Percentiles rank a stretch among this genome's conserved stretches.
These are phyloP conservation scores for Tanypteryx hageni DNA, from an alignment of 2,888 invertebrate species.

Conservation along the genomic window DNA sequence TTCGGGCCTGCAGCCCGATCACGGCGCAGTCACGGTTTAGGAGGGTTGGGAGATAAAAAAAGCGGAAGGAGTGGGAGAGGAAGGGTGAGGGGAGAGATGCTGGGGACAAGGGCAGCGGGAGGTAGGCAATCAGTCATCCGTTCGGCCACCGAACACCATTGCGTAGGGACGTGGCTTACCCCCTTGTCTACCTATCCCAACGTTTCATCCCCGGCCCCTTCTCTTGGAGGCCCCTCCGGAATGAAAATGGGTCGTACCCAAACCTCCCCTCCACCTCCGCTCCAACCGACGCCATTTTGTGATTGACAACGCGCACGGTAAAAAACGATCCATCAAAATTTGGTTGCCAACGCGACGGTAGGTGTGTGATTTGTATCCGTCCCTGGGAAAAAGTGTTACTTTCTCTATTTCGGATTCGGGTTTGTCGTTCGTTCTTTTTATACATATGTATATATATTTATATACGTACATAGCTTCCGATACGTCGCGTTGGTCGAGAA, in stretches of 20 bases:
- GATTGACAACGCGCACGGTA: slow-evolving; percentile 38
- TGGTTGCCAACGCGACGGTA: slow-evolving; percentile 42
- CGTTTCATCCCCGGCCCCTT: too few relatives aligned
- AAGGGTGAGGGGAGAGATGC: not conserved
- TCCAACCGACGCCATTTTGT: not conserved
- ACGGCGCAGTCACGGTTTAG: not conserved
- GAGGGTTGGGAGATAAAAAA: not conserved
- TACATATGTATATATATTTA: not conserved
- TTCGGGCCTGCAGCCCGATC: not conserved
- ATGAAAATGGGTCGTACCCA: not conserved
- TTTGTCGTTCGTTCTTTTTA: not conserved
- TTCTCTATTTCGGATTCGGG: not conserved
- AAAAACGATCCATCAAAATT: slow-evolving; percentile 61
- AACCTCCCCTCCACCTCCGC: not conserved
- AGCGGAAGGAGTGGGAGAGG: not conserved
- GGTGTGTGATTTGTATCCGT: slow-evolving; percentile 55
- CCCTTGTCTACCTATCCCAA: not conserved
- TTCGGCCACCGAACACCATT: not conserved
- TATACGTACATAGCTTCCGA: too few relatives aligned
- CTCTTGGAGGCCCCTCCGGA: too few relatives aligned
- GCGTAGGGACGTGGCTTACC: not conserved
- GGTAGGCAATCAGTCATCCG: slow-evolving; percentile 50
- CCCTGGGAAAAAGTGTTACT: slow-evolving; percentile 4
- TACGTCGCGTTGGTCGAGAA: too few relatives aligned
- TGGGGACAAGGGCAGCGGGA: not conserved